phyloP scores from a whole-genome alignment of 2,113 vertebrate genomes.

The Alectura lathami region DNA sequence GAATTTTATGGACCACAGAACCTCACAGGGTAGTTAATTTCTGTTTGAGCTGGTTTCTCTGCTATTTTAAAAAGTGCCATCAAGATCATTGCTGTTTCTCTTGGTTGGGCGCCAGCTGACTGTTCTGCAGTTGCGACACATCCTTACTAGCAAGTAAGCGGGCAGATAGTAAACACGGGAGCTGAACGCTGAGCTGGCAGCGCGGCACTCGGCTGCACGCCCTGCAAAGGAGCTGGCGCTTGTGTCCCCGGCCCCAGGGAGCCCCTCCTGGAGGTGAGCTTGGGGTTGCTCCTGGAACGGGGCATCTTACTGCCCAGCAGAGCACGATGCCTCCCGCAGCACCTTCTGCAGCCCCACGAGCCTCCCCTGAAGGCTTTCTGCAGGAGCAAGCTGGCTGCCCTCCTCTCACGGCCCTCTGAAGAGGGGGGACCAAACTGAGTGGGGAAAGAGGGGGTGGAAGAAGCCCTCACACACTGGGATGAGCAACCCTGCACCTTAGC shows the following conservation, averaged over 20 bases:
- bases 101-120: conserved; percentile 36
- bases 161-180: background rate
- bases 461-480: background rate
- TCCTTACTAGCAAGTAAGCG: background rate
- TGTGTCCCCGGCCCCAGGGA: background rate
- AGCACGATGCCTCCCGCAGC: background rate
- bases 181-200: background rate
- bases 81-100: conserved; percentile 49
- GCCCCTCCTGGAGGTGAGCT: background rate
- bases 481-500: background rate
- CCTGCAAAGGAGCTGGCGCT: no score
- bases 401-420: background rate
- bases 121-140: conserved; percentile 32
- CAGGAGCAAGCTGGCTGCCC: background rate
- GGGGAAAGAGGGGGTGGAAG: background rate
- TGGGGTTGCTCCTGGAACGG: background rate
- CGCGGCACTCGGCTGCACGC: background rate
- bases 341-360: background rate
- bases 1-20: conserved; percentile 54
- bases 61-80: conserved; percentile 61
- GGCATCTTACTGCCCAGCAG: no score
- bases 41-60: conserved; percentile 57
- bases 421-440: background rate
- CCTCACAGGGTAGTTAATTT: conserved; percentile 47
- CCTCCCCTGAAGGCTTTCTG: background rate